Percentiles rank a stretch among this genome's conserved stretches.
These are phyloP conservation scores for Argyra leucocephala DNA, from an alignment of 2,888 invertebrate genomes.

Conservation along the genomic window DNA sequence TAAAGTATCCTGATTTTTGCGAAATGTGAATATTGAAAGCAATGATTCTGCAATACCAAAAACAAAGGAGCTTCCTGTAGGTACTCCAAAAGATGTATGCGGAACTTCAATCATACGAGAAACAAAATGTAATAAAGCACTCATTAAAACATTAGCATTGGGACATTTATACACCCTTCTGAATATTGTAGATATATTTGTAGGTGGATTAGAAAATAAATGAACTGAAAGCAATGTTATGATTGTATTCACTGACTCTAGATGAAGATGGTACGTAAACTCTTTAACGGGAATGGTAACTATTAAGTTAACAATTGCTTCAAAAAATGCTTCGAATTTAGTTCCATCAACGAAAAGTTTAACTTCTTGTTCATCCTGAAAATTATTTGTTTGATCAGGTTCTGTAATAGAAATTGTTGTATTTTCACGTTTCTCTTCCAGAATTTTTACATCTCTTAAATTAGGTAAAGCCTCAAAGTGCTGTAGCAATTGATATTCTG, in stretches of 20 bases:
- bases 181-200: conserved; percentile 59
- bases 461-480: conserved; percentile 60
- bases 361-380: conserved; percentile 27
- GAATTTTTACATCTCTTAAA: conserved; percentile 30
- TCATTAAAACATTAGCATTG: conserved; percentile 53
- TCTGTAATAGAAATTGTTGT: conserved; percentile 33
- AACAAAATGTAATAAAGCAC: conserved; percentile 68
- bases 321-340: conserved; percentile 42
- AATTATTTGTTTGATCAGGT: neutral
- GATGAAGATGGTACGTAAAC: conserved; percentile 72
- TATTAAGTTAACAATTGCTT: conserved; percentile 42
- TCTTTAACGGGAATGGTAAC: conserved; percentile 48
- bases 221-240: conserved; percentile 83
- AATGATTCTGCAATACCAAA: conserved; percentile 59
- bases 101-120: conserved; percentile 58
- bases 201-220: conserved; percentile 61
- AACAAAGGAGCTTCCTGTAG: conserved; percentile 70
- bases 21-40: conserved; percentile 71
- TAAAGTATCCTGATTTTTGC: conserved; percentile 43
- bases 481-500: conserved; percentile 76
- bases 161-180: conserved; percentile 41
- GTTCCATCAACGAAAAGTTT: conserved; percentile 38
- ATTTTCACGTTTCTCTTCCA: conserved; percentile 26
- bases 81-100: conserved; percentile 54
- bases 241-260: conserved; percentile 80